A percentile compares a stretch with the other conserved stretches of the same genome.
phyloP scores from a whole-genome alignment of 2,888 invertebrate species.

The Drepanosiphum platanoidis region DNA sequence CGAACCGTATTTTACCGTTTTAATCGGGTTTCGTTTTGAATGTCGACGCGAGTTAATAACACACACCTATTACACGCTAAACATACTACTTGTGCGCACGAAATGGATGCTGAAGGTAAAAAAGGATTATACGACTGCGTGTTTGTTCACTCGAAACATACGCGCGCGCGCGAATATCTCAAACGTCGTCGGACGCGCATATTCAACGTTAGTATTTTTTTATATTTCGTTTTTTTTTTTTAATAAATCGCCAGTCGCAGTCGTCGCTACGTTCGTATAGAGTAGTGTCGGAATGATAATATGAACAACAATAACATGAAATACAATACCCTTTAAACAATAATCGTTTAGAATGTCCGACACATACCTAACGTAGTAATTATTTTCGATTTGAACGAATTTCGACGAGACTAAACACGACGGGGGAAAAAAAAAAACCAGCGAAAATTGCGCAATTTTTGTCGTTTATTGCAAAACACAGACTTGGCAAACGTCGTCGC shows the following conservation, averaged over 20 bases:
- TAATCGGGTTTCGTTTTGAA: slow-evolving; percentile 1
- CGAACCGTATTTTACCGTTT: slow-evolving; percentile 29
- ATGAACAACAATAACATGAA: no score
- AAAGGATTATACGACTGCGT: background rate
- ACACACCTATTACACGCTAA: background rate
- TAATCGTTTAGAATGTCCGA: background rate
- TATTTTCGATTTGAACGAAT: background rate
- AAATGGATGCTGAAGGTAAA: background rate
- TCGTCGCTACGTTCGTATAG: no score
- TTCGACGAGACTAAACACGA: background rate
- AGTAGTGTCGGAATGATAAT: background rate
- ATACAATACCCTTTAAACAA: no score
- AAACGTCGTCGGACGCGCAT: background rate
- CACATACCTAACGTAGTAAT: no score
- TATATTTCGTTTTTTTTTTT: no score
- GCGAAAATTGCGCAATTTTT: background rate
- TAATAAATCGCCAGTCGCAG: no score
- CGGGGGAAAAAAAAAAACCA: no score
- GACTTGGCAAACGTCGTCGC: background rate
- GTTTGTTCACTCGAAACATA: no score
- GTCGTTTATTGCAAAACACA: background rate
- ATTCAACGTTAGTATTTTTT: background rate
- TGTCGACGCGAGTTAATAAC: background rate
- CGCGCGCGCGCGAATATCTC: background rate
- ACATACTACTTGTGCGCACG: background rate